Percentiles rank a stretch among this genome's conserved stretches.
phyloP scores from a whole-genome alignment of 2,113 vertebrate genomes.

The Micromys minutus region DNA sequence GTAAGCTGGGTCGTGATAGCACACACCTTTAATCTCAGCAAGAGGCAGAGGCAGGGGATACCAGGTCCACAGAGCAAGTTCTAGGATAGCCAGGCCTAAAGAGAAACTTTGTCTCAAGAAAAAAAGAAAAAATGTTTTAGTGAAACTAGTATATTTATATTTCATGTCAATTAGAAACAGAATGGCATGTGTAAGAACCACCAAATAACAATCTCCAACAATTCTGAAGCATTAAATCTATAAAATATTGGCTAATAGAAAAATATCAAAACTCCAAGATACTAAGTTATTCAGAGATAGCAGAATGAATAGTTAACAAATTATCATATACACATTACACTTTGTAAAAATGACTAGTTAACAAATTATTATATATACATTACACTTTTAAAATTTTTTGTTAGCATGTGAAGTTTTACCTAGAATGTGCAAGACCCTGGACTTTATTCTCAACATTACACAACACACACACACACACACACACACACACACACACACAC shows the following conservation, averaged over 20 bases:
- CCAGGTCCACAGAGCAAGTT: neutral
- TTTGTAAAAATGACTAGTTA: slow-evolving; percentile 15
- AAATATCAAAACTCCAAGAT: neutral
- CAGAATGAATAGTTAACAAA: neutral
- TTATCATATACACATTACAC: neutral
- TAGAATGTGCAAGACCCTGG: neutral
- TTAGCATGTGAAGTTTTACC: neutral
- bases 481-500: neutral
- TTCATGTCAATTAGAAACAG: neutral
- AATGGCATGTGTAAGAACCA: neutral
- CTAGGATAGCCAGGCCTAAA: neutral
- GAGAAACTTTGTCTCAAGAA: neutral
- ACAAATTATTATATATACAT: neutral
- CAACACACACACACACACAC: neutral
- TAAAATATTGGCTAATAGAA: neutral
- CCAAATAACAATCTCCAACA: neutral
- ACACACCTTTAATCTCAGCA: neutral
- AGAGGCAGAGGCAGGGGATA: neutral
- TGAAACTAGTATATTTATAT: neutral
- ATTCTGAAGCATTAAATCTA: neutral
- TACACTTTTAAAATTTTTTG: neutral
- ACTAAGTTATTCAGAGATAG: neutral
- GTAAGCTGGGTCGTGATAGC: neutral
- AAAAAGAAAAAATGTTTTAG: neutral
- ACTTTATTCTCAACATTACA: neutral